phyloP scores from a whole-genome alignment of 1,140 invertebrate genomes.

The Pseudomyrmex dendroicus region DNA sequence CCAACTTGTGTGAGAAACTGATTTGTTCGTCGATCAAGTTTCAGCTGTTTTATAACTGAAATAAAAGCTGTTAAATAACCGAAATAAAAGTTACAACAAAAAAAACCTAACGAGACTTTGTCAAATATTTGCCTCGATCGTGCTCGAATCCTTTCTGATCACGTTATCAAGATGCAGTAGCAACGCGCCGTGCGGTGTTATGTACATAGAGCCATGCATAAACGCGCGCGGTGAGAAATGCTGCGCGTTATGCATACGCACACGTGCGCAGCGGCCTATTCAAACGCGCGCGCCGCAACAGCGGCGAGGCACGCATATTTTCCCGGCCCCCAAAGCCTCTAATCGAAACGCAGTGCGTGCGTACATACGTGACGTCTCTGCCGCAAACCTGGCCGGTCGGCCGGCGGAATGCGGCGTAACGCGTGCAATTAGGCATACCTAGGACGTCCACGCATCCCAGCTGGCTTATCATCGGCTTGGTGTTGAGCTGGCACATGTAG shows the following conservation, averaged over 20 bases:
- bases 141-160: not conserved
- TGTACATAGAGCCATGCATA: not conserved
- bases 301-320: constrained; percentile 68
- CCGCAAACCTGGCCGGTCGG: constrained; percentile 72
- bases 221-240: constrained; percentile 13
- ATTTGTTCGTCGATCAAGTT: too few species aligned
- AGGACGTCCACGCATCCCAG: constrained; percentile 95
- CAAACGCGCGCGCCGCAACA: constrained; percentile 60
- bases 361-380: constrained; percentile 63
- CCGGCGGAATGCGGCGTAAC: constrained; percentile 71
- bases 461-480: constrained; percentile 94
- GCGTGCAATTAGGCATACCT: constrained; percentile 87
- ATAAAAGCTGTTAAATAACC: too few species aligned
- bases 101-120: too few species aligned
- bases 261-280: constrained; percentile 42
- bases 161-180: not conserved
- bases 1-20: too few species aligned
- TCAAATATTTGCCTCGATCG: too few species aligned
- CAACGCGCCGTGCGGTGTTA: too few species aligned
- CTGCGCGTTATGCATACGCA: not conserved
- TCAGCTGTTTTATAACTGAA: too few species aligned
- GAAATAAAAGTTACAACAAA: too few species aligned
- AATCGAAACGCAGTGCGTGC: constrained; percentile 66
- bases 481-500: constrained; percentile 96
- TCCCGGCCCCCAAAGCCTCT: constrained; percentile 63